These are phyloP conservation scores for Acanthisitta chloris DNA, from an alignment of 2,113 vertebrate genomes.

Conservation along the genomic window DNA sequence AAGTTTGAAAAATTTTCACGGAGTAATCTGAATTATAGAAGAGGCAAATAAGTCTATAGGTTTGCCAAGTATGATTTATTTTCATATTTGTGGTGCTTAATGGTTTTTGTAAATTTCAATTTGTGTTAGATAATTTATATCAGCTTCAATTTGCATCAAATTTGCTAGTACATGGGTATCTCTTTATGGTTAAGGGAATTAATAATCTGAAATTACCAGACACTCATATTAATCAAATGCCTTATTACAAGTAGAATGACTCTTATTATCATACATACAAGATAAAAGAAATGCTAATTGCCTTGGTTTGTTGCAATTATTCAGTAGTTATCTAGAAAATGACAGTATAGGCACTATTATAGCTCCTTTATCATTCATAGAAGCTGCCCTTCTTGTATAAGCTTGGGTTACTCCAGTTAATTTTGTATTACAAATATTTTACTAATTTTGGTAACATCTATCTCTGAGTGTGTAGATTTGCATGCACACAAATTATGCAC, in stretches of 20 bases:
- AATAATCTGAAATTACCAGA: constrained; percentile 55
- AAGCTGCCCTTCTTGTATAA: background rate
- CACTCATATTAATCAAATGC: constrained; percentile 47
- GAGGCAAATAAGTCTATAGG: background rate
- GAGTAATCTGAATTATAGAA: background rate
- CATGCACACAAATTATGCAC: background rate
- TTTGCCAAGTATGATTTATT: constrained; percentile 53
- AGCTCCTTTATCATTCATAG: background rate
- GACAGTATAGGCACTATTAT: background rate
- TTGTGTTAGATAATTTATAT: constrained; percentile 63
- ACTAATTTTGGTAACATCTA: background rate
- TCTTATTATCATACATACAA: constrained; percentile 23
- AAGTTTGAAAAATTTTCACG: background rate
- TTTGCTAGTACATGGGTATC: constrained; percentile 35
- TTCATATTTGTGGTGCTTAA: constrained; percentile 31
- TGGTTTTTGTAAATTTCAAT: constrained; percentile 65
- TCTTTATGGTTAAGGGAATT: constrained; percentile 48
- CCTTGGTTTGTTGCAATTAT: constrained; percentile 31
- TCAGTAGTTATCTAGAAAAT: constrained; percentile 27
- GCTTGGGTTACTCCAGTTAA: background rate
- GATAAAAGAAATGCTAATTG: constrained; percentile 60
- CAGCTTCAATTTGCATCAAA: constrained; percentile 63
- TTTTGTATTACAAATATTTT: background rate
- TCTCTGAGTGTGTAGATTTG: background rate
- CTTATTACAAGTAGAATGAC: constrained; percentile 47